Conservation (phyloP, 2,113 vertebrate species). For the Naja naja region DNA sequence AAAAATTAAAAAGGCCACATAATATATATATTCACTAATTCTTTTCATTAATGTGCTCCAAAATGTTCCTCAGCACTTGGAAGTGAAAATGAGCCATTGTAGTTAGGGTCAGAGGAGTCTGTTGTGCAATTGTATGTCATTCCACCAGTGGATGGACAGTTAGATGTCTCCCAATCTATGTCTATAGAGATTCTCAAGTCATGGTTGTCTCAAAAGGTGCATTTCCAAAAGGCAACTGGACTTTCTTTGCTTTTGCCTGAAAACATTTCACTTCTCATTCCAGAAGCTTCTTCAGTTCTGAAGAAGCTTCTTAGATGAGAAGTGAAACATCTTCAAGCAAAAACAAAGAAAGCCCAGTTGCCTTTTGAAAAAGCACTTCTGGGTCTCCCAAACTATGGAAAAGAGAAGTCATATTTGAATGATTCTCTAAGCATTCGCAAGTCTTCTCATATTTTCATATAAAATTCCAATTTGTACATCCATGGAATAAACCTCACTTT, state of each 20-base stretch:
- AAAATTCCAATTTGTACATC: not conserved
- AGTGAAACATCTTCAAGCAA: no score
- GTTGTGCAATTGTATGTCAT: not conserved
- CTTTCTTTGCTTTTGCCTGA: no score
- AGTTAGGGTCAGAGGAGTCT: not conserved
- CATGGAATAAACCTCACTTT: not conserved
- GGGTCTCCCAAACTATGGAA: not conserved
- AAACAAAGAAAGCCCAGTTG: not conserved
- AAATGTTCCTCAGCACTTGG: not conserved
- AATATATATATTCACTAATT: not conserved
- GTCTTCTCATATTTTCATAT: not conserved
- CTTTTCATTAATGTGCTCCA: not conserved
- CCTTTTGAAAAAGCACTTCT: not conserved
- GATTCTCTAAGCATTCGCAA: not conserved
- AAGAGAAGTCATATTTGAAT: not conserved
- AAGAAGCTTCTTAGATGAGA: no score
- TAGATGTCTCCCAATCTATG: not conserved
- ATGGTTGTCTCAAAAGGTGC: no score
- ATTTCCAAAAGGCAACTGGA: no score
- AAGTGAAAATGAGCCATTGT: not conserved
- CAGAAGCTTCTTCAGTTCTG: no score
- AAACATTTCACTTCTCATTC: no score
- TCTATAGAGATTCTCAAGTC: no score
- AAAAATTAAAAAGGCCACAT: not conserved
- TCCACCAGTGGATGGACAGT: not conserved